phyloP scores from a whole-genome alignment of 2,888 invertebrate species.

The Eristalis tenax region DNA sequence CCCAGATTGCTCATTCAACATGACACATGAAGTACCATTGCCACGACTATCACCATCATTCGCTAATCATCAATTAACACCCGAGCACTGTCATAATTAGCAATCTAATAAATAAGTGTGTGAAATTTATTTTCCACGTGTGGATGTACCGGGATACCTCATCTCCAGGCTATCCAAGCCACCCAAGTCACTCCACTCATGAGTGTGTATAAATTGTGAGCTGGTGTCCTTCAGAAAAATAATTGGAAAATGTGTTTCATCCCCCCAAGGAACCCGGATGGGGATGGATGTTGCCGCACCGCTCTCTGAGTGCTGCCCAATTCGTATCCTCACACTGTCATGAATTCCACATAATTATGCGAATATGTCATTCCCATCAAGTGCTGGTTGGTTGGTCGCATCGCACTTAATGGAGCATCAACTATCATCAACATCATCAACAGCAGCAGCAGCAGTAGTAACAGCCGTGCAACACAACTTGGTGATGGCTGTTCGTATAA shows the following conservation, averaged over 20 bases:
- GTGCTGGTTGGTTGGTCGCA: conserved; percentile 69
- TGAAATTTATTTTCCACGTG: conserved; percentile 58
- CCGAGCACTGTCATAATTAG: conserved; percentile 64
- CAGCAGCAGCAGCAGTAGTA: conserved; percentile 28
- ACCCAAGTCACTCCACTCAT: conserved; percentile 16
- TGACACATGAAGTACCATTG: conserved; percentile 49
- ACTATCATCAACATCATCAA: conserved; percentile 67
- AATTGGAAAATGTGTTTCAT: conserved; percentile 67
- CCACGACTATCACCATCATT: conserved; percentile 47
- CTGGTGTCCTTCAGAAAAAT: conserved; percentile 60
- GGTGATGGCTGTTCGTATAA: conserved; percentile 42
- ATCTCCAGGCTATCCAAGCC: not conserved
- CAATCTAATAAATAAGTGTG: conserved; percentile 67
- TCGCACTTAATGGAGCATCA: conserved; percentile 72
- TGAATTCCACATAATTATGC: conserved; percentile 68
- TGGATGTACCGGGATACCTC: conserved; percentile 11
- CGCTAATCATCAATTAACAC: conserved; percentile 70
- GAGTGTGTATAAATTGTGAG: conserved; percentile 17
- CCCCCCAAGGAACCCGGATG: conserved; percentile 31
- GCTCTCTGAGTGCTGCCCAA: conserved; percentile 56
- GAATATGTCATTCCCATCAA: conserved; percentile 70
- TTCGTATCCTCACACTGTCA: conserved; percentile 57
- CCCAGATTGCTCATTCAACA: conserved; percentile 48
- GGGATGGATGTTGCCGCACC: not conserved
- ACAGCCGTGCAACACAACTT: conserved; percentile 14